These are phyloP conservation scores for Drosophila paramelanica DNA, from an alignment of 2,888 invertebrate genomes.

Conservation along the genomic window DNA sequence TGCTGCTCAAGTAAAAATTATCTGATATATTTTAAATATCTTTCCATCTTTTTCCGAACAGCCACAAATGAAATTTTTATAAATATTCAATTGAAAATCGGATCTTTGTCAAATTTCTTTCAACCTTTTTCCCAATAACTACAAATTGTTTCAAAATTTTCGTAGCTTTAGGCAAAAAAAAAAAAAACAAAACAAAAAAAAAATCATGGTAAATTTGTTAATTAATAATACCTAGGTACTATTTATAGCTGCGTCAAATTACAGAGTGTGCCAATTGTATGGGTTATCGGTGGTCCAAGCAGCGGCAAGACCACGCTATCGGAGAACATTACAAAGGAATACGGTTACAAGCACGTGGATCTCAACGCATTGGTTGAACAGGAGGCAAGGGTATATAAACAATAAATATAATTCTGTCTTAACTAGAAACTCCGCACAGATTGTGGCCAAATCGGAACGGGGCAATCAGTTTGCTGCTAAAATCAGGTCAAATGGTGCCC, in stretches of 20 bases:
- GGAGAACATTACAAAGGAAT: conserved; percentile 94
- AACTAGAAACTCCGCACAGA: conserved; percentile 18
- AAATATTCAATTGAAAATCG: not conserved
- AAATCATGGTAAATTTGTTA: conserved; percentile 17
- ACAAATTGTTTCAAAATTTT: not conserved
- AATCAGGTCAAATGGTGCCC: conserved; percentile 95
- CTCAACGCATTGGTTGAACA: conserved; percentile 95
- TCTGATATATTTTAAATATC: conserved; percentile 11
- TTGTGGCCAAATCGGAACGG: conserved; percentile 86
- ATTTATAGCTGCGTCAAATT: not conserved
- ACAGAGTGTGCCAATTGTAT: conserved; percentile 89
- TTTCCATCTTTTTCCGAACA: not conserved
- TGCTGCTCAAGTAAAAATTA: not conserved
- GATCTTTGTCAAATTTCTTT: conserved; percentile 11
- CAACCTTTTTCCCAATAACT: not conserved
- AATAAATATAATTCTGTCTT: not conserved
- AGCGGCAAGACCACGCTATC: conserved; percentile 98
- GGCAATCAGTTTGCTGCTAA: conserved; percentile 93
- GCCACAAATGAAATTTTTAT: not conserved
- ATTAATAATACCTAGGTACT: not conserved
- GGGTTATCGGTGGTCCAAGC: conserved; percentile 96
- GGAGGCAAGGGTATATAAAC: conserved; percentile 87
- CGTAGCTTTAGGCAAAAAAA: not conserved
- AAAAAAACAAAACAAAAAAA: not conserved
- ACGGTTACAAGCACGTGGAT: conserved; percentile 97